phyloP scores from a whole-genome alignment of 2,113 vertebrate genomes.

The Leptosomus discolor region DNA sequence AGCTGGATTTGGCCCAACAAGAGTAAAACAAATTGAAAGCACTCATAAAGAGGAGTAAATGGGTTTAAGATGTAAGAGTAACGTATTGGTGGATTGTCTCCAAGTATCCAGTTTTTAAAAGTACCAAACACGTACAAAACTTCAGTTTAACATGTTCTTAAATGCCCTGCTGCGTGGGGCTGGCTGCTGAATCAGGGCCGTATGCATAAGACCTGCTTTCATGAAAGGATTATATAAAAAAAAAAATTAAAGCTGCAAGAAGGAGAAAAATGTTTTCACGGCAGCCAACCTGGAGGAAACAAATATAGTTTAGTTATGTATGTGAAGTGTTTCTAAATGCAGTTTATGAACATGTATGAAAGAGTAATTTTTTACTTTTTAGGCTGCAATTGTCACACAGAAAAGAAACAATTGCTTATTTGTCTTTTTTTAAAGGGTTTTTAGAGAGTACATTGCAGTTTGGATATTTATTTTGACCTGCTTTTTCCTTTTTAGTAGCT shows the following conservation, averaged over 20 bases:
- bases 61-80: constrained; percentile 30
- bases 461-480: neutral
- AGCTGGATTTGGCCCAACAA: constrained; percentile 19
- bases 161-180: neutral
- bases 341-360: neutral
- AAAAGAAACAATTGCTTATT: constrained; percentile 11
- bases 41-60: constrained; percentile 30
- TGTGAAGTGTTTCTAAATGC: constrained; percentile 28
- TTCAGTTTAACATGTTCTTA: neutral
- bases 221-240: neutral
- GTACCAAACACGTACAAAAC: neutral
- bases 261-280: constrained; percentile 22
- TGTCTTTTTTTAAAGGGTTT: constrained; percentile 22
- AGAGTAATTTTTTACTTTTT: constrained; percentile 13
- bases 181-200: neutral
- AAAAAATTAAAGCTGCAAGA: neutral
- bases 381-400: neutral
- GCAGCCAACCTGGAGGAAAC: constrained; percentile 35
- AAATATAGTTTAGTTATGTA: constrained; percentile 3
- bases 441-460: neutral
- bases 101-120: neutral
- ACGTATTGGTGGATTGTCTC: neutral
- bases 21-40: constrained; percentile 54
- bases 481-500: neutral
- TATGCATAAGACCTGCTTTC: constrained; percentile 4